Percentiles rank a stretch among this genome's conserved stretches.
phyloP scores from a whole-genome alignment of 2,113 vertebrate species.

The Condylura cristata region DNA sequence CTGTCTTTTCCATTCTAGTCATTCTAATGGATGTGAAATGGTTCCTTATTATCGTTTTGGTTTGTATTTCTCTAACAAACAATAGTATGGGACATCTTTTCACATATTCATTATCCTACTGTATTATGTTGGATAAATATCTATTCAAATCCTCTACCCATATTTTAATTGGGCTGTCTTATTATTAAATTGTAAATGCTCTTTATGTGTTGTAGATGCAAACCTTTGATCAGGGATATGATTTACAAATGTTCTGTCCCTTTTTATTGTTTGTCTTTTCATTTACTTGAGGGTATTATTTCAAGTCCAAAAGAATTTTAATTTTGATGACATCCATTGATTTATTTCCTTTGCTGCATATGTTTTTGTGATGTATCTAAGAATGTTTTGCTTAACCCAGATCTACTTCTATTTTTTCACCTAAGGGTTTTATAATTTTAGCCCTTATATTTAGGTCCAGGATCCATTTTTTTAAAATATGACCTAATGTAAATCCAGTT shows the following conservation, averaged over 20 bases:
- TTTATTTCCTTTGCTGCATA: neutral
- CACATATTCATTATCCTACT: neutral
- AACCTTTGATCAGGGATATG: neutral
- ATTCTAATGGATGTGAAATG: neutral
- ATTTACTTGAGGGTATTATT: slow-evolving; percentile 24
- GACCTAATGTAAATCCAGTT: too few relatives aligned
- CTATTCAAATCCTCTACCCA: slow-evolving; percentile 10
- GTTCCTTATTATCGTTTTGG: neutral
- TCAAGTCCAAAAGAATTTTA: neutral
- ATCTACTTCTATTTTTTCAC: neutral
- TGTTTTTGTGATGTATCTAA: slow-evolving; percentile 18
- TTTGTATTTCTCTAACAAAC: slow-evolving; percentile 30
- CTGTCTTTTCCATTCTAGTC: neutral
- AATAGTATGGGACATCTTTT: neutral
- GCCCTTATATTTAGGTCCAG: neutral
- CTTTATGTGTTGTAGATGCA: slow-evolving; percentile 34
- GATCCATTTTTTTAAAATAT: neutral
- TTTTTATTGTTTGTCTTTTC: neutral
- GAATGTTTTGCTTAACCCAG: neutral
- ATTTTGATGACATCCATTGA: neutral
- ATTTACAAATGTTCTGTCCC: neutral
- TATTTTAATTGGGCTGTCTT: slow-evolving; percentile 21
- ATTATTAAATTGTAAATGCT: neutral
- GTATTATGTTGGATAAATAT: neutral
- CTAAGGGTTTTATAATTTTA: slow-evolving; percentile 18